Base-by-base conservation (phyloP, 2,888 invertebrate species). In the Spodoptera exigua region DNA sequence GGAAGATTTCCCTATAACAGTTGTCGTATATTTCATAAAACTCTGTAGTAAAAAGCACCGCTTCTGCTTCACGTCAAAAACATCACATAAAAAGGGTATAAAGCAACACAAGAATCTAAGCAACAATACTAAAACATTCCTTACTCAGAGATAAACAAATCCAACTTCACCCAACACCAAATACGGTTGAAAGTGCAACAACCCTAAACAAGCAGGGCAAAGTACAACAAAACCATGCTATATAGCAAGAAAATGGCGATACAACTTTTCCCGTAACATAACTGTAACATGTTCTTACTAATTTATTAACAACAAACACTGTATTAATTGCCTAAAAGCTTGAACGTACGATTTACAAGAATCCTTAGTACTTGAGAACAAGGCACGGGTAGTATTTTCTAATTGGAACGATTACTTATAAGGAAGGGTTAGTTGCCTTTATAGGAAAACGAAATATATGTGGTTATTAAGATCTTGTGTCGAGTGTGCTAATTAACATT, bases 381-480 rank as follows among this genome's bases (percentile, higher is more conserved):
- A 69, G 78, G 61, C 58, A 62, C 64, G 45, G 70, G 64, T 63
- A 70, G 72, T 83, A 81, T 82, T 86, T 87, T 89, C 84, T 86
- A 87, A 86, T 85, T 85, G 78, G 82, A 79, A 76, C 85, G 75
- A 70, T 78, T 64, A 75, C 86, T 65, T 84, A 84, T 83, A 86
- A 59, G 87, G 87, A 47, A 55, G 59, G 65, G 74, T 70, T 54
- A 62, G 60, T 82, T 81, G 67, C 83, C 74, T 64, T 70, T 71
- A 64, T 49, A 58, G 76, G 76, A 9, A 79, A 70, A 27, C 40
- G 49, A 54, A 70, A 72, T 76, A 79, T 82, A 80, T 80, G 77
- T 72, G 66, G 75, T 80, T 82, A 84, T 84, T 83, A 74, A 76
- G 78, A 79, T 73, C 81, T 27, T 27, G 27, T 7, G 5, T 5